These are phyloP conservation scores for Microdon myrmicae DNA, from an alignment of 2,888 invertebrate species.

Conservation along the genomic window DNA sequence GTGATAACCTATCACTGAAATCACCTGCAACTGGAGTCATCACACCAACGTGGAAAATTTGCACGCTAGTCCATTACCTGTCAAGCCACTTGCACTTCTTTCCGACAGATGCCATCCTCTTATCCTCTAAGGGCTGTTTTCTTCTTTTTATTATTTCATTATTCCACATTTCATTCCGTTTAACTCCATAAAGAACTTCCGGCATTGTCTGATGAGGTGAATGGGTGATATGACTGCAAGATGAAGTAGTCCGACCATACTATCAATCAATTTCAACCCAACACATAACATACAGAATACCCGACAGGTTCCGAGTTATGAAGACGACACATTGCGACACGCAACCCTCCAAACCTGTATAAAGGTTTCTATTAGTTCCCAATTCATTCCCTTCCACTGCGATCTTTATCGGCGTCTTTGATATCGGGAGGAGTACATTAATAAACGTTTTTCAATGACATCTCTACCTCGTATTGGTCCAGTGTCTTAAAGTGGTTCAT, in stretches of 20 bases:
- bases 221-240: constrained; percentile 14
- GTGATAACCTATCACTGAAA: constrained; percentile 48
- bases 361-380: no score
- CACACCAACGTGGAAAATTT: constrained; percentile 44
- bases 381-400: no score
- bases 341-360: no score
- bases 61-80: constrained; percentile 51
- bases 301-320: no score
- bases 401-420: no score
- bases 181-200: constrained; percentile 37
- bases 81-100: constrained; percentile 29
- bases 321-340: no score
- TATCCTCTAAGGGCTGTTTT: no score
- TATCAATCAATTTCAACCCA: constrained; percentile 41
- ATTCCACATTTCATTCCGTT: constrained; percentile 28
- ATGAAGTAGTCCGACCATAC: constrained; percentile 42
- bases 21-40: constrained; percentile 20
- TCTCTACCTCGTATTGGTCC: no score
- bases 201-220: background rate
- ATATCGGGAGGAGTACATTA: no score
- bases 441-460: no score
- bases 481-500: no score
- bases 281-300: no score
- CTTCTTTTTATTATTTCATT: background rate
- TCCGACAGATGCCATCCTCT: constrained; percentile 12